Conservation (phyloP, 2,113 vertebrate species). For the Condylura cristata region DNA sequence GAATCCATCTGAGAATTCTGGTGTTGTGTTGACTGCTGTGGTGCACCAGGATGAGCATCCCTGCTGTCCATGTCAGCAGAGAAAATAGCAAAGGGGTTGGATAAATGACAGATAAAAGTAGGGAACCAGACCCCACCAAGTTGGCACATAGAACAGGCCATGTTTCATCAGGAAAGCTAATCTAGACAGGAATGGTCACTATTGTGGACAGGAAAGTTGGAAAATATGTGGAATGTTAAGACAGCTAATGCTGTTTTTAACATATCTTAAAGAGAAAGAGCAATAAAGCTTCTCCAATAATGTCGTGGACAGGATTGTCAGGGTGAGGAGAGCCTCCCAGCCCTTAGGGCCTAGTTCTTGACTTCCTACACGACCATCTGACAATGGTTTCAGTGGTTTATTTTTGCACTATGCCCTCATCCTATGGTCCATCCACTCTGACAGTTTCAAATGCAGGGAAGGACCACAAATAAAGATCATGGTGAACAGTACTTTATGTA, state of each 20-base stretch:
- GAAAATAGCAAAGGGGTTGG: background rate
- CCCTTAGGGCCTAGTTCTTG: background rate
- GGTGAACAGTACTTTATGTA: background rate
- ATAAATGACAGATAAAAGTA: background rate
- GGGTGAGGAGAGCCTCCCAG: too few species aligned
- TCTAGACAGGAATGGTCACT: background rate
- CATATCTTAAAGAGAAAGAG: background rate
- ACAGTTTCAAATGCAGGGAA: background rate
- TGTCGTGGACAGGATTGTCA: background rate
- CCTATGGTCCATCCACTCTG: background rate
- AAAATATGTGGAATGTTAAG: background rate
- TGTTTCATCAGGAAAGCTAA: background rate
- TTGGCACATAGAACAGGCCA: background rate
- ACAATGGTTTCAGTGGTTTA: background rate
- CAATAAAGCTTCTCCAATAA: background rate
- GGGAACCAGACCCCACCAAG: background rate
- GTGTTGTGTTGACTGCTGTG: background rate
- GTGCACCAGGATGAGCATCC: background rate
- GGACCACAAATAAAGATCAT: background rate
- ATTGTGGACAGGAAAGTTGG: fast-evolving
- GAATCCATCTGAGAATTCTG: background rate
- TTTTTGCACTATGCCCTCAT: fast-evolving
- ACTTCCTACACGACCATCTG: background rate
- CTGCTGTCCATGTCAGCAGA: background rate
- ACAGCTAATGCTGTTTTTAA: background rate